These are phyloP conservation scores for Nymphalis urticae DNA, from an alignment of 2,888 invertebrate species.

Conservation along the genomic window DNA sequence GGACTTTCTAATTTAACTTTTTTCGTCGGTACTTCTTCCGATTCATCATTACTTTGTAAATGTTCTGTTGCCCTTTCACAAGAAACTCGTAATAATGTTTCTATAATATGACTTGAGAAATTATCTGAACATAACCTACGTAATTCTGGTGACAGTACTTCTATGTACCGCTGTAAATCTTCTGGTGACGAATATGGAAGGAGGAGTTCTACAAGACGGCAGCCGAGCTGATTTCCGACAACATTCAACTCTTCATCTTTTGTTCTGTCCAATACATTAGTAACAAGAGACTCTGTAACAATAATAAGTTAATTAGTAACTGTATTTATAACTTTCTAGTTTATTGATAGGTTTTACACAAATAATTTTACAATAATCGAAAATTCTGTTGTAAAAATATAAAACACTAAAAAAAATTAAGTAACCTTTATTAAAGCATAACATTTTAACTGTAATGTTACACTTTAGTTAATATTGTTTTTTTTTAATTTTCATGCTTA, in stretches of 20 bases:
- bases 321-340: no score
- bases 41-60: conserved; percentile 51
- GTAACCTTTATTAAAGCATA: no score
- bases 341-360: no score
- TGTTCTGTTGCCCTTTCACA: conserved; percentile 76
- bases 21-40: conserved; percentile 56
- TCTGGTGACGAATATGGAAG: conserved; percentile 85
- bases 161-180: conserved; percentile 83
- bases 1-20: conserved; percentile 53
- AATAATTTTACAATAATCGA: no score
- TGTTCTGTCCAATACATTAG: conserved; percentile 88
- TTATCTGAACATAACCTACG: conserved; percentile 87
- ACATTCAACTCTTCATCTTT: conserved; percentile 86
- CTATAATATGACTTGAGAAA: conserved; percentile 90
- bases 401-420: no score
- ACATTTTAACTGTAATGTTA: no score
- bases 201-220: conserved; percentile 88
- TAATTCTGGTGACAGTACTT: conserved; percentile 83
- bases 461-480: no score
- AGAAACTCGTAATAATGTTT: conserved; percentile 83
- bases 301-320: neutral
- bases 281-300: conserved; percentile 84
- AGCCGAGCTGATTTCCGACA: conserved; percentile 90
- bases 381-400: no score
- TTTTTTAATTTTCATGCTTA: no score